Percentiles rank a stretch among this genome's conserved stretches.
Conservation (phyloP, 2,797 vertebrate genomes). For the Hephaestus fuliginosus region DNA sequence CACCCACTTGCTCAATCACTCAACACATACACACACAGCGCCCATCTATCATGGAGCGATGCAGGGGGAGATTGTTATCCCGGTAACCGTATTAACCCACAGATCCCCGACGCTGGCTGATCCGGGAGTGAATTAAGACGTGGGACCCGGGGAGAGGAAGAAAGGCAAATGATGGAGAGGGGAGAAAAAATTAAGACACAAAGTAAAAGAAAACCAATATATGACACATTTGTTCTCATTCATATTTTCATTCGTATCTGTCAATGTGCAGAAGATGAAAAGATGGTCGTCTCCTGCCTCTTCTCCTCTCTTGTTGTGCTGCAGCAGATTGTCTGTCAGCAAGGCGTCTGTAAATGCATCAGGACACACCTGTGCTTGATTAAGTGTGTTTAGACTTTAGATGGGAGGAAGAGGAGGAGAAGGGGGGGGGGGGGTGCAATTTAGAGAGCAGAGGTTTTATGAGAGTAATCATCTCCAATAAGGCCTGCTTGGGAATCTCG, state of each 20-base stretch:
- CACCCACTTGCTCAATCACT: slow-evolving; percentile 81
- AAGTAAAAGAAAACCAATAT: slow-evolving; percentile 65
- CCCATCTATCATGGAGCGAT: slow-evolving; percentile 83
- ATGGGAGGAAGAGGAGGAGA: slow-evolving; percentile 64
- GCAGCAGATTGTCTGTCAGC: slow-evolving; percentile 56
- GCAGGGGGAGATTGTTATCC: slow-evolving; percentile 85
- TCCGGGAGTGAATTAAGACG: slow-evolving; percentile 77
- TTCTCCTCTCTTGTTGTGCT: slow-evolving; percentile 29
- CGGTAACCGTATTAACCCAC: slow-evolving; percentile 85
- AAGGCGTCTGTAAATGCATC: slow-evolving; percentile 72
- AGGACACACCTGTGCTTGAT: slow-evolving; percentile 82
- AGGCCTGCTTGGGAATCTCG: slow-evolving; percentile 79
- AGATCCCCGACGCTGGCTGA: slow-evolving; percentile 77
- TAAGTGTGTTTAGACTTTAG: slow-evolving; percentile 83
- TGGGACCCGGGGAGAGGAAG: slow-evolving; percentile 36
- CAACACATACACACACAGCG: slow-evolving; percentile 75
- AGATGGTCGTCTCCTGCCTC: slow-evolving; percentile 38
- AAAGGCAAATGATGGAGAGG: slow-evolving; percentile 26
- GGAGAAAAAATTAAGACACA: slow-evolving; percentile 45
- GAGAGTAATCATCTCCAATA: slow-evolving; percentile 86
- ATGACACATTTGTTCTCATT: slow-evolving; percentile 59
- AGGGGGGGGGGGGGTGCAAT: slow-evolving; percentile 66
- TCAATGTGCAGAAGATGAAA: slow-evolving; percentile 47
- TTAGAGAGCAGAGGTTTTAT: slow-evolving; percentile 86
- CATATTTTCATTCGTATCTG: slow-evolving; percentile 61